phyloP scores from a whole-genome alignment of 2,797 vertebrate genomes.

The Tiaroga cobitis region DNA sequence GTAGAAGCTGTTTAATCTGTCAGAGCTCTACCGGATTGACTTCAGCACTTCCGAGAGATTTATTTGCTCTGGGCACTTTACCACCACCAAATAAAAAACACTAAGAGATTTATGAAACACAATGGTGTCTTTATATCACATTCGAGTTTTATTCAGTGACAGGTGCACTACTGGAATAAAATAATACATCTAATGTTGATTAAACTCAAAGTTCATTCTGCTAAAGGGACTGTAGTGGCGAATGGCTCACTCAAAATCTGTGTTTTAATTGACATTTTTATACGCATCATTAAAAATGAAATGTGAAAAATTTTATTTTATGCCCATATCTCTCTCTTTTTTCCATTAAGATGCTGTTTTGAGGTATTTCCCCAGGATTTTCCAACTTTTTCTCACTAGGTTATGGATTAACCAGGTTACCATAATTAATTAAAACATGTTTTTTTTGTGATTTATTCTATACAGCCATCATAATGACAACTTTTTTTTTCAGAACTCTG shows the following conservation, averaged over 20 bases:
- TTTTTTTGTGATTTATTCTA: background rate
- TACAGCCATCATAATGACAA: too few relatives aligned
- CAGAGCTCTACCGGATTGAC: slow-evolving; percentile 1
- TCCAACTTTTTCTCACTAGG: background rate
- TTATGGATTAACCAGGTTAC: background rate
- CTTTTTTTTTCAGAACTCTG: too few relatives aligned
- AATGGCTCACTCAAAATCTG: too few relatives aligned
- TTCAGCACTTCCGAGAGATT: background rate
- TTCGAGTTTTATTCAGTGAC: background rate
- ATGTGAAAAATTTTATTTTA: background rate
- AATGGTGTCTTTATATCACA: slow-evolving; percentile 14
- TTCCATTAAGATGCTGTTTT: background rate
- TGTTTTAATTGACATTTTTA: background rate
- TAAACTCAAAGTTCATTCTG: background rate
- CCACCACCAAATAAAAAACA: background rate
- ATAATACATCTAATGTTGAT: slow-evolving; percentile 2
- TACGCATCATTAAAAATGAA: too few relatives aligned
- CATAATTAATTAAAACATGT: background rate
- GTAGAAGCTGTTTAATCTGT: slow-evolving; percentile 7
- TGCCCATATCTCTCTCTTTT: background rate
- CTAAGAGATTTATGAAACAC: background rate
- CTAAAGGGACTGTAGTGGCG: background rate
- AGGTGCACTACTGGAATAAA: background rate
- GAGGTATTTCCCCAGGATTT: background rate
- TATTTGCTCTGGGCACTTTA: slow-evolving; percentile 8